These are phyloP conservation scores for Drosophila ezoana DNA, from an alignment of 2,888 invertebrate genomes.

Conservation along the genomic window DNA sequence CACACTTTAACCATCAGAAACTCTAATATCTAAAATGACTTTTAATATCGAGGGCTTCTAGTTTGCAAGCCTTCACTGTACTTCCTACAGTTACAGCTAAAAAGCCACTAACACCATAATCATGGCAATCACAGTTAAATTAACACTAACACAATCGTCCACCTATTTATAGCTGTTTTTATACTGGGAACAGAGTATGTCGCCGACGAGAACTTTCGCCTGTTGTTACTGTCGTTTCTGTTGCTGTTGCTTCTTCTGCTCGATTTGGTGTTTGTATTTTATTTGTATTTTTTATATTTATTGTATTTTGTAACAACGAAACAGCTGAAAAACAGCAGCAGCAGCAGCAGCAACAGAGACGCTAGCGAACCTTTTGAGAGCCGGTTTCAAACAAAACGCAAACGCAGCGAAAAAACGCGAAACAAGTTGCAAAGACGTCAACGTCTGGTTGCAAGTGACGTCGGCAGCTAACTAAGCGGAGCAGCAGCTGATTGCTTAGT, in stretches of 20 bases:
- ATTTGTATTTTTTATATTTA: constrained; percentile 1
- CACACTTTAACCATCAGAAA: too few species aligned
- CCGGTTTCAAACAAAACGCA: constrained; percentile 61
- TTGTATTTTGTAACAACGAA: constrained; percentile 40
- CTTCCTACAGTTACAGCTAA: background rate
- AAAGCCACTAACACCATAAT: background rate
- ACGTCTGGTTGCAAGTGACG: constrained; percentile 57
- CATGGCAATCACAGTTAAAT: background rate
- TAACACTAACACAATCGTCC: background rate
- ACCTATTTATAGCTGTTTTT: background rate
- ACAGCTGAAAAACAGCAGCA: constrained; percentile 65
- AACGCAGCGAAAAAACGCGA: constrained; percentile 45
- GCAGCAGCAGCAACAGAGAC: constrained; percentile 56
- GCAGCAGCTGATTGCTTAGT: constrained; percentile 69
- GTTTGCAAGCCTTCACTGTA: background rate
- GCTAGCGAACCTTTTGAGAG: constrained; percentile 66
- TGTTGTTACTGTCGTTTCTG: constrained; percentile 21
- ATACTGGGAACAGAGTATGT: background rate
- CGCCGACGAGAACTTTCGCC: background rate
- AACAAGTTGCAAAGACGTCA: constrained; percentile 55
- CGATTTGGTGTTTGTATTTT: constrained; percentile 9
- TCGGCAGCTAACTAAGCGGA: constrained; percentile 28
- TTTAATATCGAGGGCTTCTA: too few species aligned
- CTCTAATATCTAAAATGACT: too few species aligned
- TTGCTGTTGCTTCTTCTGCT: constrained; percentile 22